Percentiles rank a stretch among this genome's conserved stretches.
These are phyloP conservation scores for Malurus melanocephalus DNA, from an alignment of 2,113 vertebrate genomes.

Conservation along the genomic window DNA sequence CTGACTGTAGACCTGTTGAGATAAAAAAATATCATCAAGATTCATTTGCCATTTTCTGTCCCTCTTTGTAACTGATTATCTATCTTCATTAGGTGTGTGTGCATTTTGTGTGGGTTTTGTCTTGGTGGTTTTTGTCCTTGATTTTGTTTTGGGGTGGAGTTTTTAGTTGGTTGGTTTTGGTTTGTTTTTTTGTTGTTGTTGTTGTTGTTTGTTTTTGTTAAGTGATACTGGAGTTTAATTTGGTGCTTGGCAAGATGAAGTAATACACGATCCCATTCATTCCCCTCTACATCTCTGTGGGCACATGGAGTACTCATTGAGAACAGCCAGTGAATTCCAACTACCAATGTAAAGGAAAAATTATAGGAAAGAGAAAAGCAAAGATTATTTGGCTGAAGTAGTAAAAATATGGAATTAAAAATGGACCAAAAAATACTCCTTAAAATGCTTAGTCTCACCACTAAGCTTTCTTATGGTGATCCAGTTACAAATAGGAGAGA, in stretches of 20 bases:
- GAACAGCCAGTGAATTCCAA: neutral
- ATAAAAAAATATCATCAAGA: slow-evolving; percentile 20
- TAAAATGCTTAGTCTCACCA: neutral
- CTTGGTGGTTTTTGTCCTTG: neutral
- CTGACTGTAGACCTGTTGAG: slow-evolving; percentile 74
- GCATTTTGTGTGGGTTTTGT: neutral
- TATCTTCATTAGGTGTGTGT: neutral
- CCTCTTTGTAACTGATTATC: neutral
- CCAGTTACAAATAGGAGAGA: neutral
- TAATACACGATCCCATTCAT: neutral
- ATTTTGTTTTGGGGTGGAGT: neutral
- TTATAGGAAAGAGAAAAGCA: neutral
- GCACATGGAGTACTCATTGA: neutral
- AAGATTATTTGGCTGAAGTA: neutral
- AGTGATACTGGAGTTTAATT: neutral
- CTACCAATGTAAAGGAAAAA: neutral
- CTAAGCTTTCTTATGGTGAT: neutral
- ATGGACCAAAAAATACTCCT: rapidly evolving
- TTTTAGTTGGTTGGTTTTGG: neutral
- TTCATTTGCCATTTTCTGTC: neutral
- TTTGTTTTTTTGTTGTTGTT: neutral
- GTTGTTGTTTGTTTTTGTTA: neutral
- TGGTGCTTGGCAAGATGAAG: neutral
- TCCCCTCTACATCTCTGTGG: neutral
- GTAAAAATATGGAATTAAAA: neutral